These are phyloP conservation scores for Bombus sibiricus DNA, from an alignment of 1,140 invertebrate genomes.

Conservation along the genomic window DNA sequence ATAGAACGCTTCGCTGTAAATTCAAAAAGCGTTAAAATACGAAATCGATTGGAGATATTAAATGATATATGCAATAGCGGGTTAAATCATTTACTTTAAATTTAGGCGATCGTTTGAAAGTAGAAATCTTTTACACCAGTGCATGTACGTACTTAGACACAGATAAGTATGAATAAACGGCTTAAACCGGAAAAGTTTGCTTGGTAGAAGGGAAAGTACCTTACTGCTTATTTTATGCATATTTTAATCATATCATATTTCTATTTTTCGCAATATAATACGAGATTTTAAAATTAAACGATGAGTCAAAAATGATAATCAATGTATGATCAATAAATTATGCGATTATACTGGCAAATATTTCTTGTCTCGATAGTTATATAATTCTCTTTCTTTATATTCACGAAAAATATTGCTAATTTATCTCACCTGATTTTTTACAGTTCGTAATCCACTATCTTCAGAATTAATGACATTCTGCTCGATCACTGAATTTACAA, in stretches of 20 bases:
- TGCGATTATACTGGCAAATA: neutral
- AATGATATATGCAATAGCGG: too few species aligned
- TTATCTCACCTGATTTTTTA: constrained; percentile 64
- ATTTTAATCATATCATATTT: neutral
- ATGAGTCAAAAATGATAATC: too few species aligned
- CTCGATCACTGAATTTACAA: constrained; percentile 76
- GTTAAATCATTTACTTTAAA: neutral
- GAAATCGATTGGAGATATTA: neutral
- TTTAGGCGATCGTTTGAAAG: constrained; percentile 33
- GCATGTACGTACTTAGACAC: neutral
- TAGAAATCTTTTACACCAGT: neutral
- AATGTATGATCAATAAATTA: neutral
- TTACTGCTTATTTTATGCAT: neutral
- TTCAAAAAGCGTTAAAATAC: neutral
- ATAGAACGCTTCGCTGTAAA: too few species aligned
- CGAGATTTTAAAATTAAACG: neutral
- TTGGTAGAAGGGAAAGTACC: neutral
- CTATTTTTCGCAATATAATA: neutral
- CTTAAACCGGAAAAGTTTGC: constrained; percentile 20
- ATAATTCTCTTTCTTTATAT: neutral
- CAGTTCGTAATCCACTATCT: constrained; percentile 21
- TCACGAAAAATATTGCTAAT: neutral
- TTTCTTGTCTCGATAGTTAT: neutral
- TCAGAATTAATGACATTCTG: constrained; percentile 67
- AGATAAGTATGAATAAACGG: neutral